Base-by-base conservation (phyloP, 2,113 vertebrate species). In the Daboia siamensis region DNA sequence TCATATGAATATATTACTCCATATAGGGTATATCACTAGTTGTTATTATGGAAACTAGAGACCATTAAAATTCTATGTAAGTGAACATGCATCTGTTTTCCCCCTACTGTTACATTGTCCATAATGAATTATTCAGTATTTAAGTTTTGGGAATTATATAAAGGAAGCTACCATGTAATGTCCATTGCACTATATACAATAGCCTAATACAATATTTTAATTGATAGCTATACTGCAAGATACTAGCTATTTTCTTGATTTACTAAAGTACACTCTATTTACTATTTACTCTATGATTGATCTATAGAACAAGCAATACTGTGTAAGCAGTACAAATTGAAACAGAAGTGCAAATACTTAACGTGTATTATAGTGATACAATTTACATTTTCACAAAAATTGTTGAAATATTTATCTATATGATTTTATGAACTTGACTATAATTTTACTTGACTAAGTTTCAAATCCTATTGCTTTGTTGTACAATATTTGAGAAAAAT, bases 401-500 rank as follows among this genome's bases (percentile, higher is more conserved):
- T 20, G n/a, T 74, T 39, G 69, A 39, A 74, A 74, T 39, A n/a
- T 74, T 74, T n/a, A 39, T 39, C 33, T 20, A 39, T 74, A 74
- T 74, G 33, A 74, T 74, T 33, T 69, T 69, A 33, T 69, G 64
- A 69, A 69, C 61, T 61, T 26, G 26, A 61, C 10, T 51, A 26
- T 61, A 26, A 17, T 33, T 33, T 74, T 74, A 74, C n/a, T 74
- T 74, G 64, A 74, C n/a, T 74, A 5, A n/a, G 17, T 74, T 74
- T 74, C n/a, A 95, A 95, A 90, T 96, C 93, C 92, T 93, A 93
- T 54, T 93, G 56, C 26, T 96, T 94, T 97, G 92, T 91, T 96
- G 93, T 56, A 95, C 95, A 96, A 92, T 93, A 94, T 17, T 74
- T 92, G 90, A 95, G 93, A 46, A 80, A 95, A 95, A 93, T 29